Evolutionary conservation across 2,113 vertebrate genomes (phyloP).

Genomic region (Ellobius talpinus): DNA sequence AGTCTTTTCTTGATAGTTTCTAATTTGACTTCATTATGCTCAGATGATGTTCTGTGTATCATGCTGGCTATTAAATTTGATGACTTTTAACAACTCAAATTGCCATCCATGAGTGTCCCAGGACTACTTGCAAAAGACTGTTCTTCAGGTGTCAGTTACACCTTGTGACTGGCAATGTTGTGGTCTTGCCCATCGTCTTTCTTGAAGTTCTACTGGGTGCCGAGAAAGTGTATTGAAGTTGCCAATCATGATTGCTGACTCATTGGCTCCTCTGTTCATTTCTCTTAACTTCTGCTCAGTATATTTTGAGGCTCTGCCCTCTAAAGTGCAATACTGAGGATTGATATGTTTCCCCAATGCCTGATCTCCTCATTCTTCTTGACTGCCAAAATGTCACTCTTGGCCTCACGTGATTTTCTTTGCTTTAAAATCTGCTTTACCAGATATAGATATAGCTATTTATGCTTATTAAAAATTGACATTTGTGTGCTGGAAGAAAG

Average conservation of each 20-base stretch:
- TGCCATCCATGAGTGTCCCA: neutral
- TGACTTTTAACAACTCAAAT: neutral
- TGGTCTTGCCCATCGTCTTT: neutral
- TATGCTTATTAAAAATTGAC: neutral
- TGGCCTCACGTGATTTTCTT: neutral
- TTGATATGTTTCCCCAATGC: neutral
- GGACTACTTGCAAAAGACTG: neutral
- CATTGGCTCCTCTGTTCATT: neutral
- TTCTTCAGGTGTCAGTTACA: neutral
- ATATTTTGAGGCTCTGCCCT: neutral
- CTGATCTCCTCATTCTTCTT: neutral
- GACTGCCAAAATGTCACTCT: too few species aligned
- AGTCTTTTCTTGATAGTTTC: neutral
- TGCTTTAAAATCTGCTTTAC: neutral
- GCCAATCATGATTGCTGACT: neutral
- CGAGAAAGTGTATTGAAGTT: neutral
- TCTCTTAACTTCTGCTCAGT: neutral
- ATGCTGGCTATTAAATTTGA: neutral
- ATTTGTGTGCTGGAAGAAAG: neutral
- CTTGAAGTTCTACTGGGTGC: neutral
- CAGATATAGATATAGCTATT: neutral
- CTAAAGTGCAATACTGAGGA: neutral
- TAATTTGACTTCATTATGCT: neutral
- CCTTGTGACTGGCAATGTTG: rapidly evolving
- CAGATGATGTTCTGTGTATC: neutral